Base-by-base conservation (phyloP, 2,797 vertebrate species). In the Danionella dracula region DNA sequence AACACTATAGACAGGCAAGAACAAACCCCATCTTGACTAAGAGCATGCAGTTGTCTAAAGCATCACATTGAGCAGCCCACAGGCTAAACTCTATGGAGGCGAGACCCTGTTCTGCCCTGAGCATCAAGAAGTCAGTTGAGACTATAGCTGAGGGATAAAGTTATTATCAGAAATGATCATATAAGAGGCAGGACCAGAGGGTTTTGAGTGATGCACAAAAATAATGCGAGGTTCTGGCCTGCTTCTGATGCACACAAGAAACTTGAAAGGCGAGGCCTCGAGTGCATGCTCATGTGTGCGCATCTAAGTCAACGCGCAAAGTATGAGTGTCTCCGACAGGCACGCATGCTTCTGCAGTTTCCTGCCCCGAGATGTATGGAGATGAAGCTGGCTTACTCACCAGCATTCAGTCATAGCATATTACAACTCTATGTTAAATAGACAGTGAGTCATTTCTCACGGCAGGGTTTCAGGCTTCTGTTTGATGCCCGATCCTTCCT, bases 301-400 rank as follows among this genome's bases (percentile, higher is more conserved):
- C n/a, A n/a, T n/a, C n/a, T n/a, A 13, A 56, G 41, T 37, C 10
- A 51, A 35, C 1, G 57, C 44, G 46, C 15, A 56, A 40, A 8
- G 13, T 45, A 35, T 44, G 40, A 51, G 46, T 71, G 54, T 45
- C 29, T 40, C 54, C 19, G 5, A 66, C 20, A 23, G 37, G 34
- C 27, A 50, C 2, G 3, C 13, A 20, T 42, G 19, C 37, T 51
- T 41, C 44, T 40, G 46, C 20, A 13, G 54, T 48, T 32, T 54
- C 5, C 42, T 31, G 48, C 70, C 46, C 4, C 1, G 2, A 61
- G 63, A 13, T 4, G 4, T 13, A 50, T 13, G 44, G 40, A 10
- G 53, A 60, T 20, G 41, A 70, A 66, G 41, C 35, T n/a, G 20
- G 34, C 49, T 72, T 66, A 48, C 41, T 72, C 41, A 66, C 55